phyloP scores from a whole-genome alignment of 1,140 invertebrate species.

The Megalonaias nervosa region DNA sequence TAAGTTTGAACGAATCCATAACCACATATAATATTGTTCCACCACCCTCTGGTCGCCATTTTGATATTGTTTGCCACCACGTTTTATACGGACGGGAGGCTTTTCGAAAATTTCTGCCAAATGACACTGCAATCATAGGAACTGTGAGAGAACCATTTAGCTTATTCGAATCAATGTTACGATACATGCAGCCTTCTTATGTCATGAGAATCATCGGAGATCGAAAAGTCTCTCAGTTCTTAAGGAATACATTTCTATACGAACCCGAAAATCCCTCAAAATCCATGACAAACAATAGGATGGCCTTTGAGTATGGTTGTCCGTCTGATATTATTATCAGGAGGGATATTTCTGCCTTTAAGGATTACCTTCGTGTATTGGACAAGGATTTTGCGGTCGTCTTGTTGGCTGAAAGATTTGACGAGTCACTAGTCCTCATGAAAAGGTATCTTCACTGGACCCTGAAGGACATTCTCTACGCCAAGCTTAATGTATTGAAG shows the following conservation, averaged over 20 bases:
- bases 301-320: constrained; percentile 39
- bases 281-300: constrained; percentile 34
- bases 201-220: neutral
- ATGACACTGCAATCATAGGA: constrained; percentile 17
- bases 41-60: constrained; percentile 20
- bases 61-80: constrained; percentile 39
- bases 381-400: constrained; percentile 70
- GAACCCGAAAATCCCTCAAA: neutral
- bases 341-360: constrained; percentile 13
- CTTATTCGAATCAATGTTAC: constrained; percentile 24
- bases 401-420: constrained; percentile 73
- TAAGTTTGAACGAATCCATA: constrained; percentile 20
- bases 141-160: constrained; percentile 38
- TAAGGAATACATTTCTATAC: constrained; percentile 10
- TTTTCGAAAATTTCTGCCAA: constrained; percentile 25
- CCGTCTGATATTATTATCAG: constrained; percentile 9
- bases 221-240: neutral
- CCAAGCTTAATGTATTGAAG: constrained; percentile 22
- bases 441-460: constrained; percentile 72
- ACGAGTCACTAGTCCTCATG: constrained; percentile 73
- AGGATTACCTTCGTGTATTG: constrained; percentile 28
- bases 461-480: constrained; percentile 66
- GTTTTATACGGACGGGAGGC: constrained; percentile 24
- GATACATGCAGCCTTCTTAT: constrained; percentile 20
- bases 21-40: constrained; percentile 26